Evolutionary conservation across 2,888 invertebrate genomes (phyloP), one percentile per base, ranked within the genome.

Genomic region (Clusia tigrina): DNA sequence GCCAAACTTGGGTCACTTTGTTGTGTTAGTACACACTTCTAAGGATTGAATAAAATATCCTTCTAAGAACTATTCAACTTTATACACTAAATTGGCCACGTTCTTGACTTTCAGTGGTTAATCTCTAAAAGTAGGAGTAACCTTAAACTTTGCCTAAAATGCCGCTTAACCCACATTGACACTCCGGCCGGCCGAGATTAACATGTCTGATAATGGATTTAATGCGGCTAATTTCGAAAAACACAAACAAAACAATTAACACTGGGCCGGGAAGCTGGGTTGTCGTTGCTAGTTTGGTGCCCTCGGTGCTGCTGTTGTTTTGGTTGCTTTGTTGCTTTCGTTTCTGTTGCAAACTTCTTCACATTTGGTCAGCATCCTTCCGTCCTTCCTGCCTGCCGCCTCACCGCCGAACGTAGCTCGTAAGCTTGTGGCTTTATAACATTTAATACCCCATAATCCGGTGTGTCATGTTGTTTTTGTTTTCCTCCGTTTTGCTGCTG

Each of bases 361-460:
- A 42, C 42, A 15, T 42, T 42, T 42, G 42, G 3, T 42, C 12
- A n/a, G 42, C 42, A 42, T 17, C 9, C 9, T 15, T 17, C 9
- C 25, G n/a, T 15, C 54, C 26, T 17, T 22, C 15, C 52, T 54
- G 54, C 25, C 23, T 6, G 37, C 12, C 18, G 17, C 53, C 17
- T 65, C 70, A 63, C 72, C 67, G n/a, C n/a, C n/a, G n/a, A n/a
- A n/a, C n/a, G n/a, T 67, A 70, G 63, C 64, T 69, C 70, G 68
- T 78, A 75, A 76, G 77, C 76, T 67, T 75, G 71, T 77, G 72
- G 76, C 74, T 73, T 71, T 75, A 78, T 77, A 73, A 75, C 76
- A 77, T 76, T 70, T 75, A 76, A 76, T 76, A 74, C 71, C 69
- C 52, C 63, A 64, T 74, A 76, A 76, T 69, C 73, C 69, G 67